A percentile compares a stretch with the other conserved stretches of the same genome.
These are phyloP conservation scores for Atopsyche davidsoni DNA, from an alignment of 1,140 invertebrate species.

Conservation along the genomic window DNA sequence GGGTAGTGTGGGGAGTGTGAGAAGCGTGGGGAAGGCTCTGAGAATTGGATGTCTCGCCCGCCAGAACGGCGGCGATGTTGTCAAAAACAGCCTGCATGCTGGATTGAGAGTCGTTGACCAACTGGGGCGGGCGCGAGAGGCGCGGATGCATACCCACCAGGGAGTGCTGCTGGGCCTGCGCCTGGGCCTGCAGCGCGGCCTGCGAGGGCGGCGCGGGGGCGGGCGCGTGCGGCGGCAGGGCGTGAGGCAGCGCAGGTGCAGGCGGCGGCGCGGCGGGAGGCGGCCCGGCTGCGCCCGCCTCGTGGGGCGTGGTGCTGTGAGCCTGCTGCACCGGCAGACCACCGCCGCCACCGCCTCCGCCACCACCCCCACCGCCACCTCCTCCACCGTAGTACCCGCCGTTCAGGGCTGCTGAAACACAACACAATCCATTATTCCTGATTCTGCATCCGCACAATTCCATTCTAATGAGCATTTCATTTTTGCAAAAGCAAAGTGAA, in stretches of 20 bases:
- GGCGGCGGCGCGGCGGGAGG: conserved; percentile 44
- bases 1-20: too few species aligned
- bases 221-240: conserved; percentile 16
- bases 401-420: conserved; percentile 22
- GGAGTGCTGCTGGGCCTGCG: conserved; percentile 23
- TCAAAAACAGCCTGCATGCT: too few species aligned
- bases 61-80: too few species aligned
- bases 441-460: too few species aligned
- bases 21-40: too few species aligned
- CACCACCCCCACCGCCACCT: conserved; percentile 64
- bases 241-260: conserved; percentile 35
- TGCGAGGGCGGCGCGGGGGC: conserved; percentile 17
- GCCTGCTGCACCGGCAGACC: conserved; percentile 65
- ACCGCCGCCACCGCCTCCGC: conserved; percentile 59
- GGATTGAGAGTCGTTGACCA: too few species aligned
- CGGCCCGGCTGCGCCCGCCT: conserved; percentile 47
- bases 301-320: conserved; percentile 69
- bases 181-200: conserved; percentile 21
- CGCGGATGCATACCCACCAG: conserved; percentile 14
- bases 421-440: background rate
- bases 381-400: conserved; percentile 36
- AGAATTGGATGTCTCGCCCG: too few species aligned
- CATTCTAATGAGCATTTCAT: too few species aligned
- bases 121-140: too few species aligned
- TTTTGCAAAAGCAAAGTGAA: too few species aligned